Base-by-base conservation (phyloP, 2,888 invertebrate genomes). In the Amphipyra tragopoginis region DNA sequence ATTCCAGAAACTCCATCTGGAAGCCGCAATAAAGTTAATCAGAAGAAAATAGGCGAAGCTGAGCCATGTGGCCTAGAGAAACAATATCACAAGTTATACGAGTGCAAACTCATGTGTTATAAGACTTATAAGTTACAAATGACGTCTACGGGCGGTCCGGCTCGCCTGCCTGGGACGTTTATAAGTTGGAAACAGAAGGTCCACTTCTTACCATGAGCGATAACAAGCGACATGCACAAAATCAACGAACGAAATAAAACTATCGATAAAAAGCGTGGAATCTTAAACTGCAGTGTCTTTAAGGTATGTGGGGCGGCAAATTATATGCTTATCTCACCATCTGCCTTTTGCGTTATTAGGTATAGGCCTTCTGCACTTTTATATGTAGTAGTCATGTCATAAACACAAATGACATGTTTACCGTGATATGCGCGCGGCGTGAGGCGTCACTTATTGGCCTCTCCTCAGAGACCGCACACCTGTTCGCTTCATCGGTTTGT, bases 71-170 rank as follows among this genome's bases (percentile, higher is more conserved):
- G 59, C 48, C 51, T 14, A 38, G n/a, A 42, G 60, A 52, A 65
- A 52, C 60, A 65, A 68, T 65, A 60, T 68, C 38, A 48, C 60
- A 68, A 68, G 69, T 65, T 52, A 60, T 51, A 68, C 38, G 51
- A 60, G 67, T 68, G 69, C 51, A 52, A 42, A 48, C 42, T 61
- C 34, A 44, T 34, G 8, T 29, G 49, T 34, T 15, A 11, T 11
- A 14, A 14, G 0, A 38, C 58, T 66, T 56, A 45, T 21, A 36
- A 36, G 34, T 56, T 44, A 50, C 59, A 21, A 14, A 40, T 14
- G 47, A 50, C 21, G 50, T 1, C 8, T 14, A 33, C 5, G 21
- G 42, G 13, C 4, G 47, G 33, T 1, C 13, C 42, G 11, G 14
- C 2, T 7, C 8, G 4, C 0, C 29, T 29, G 7, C 7, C 29